Base-by-base conservation (phyloP, 2,797 vertebrate genomes). In the Hybognathus amarus region DNA sequence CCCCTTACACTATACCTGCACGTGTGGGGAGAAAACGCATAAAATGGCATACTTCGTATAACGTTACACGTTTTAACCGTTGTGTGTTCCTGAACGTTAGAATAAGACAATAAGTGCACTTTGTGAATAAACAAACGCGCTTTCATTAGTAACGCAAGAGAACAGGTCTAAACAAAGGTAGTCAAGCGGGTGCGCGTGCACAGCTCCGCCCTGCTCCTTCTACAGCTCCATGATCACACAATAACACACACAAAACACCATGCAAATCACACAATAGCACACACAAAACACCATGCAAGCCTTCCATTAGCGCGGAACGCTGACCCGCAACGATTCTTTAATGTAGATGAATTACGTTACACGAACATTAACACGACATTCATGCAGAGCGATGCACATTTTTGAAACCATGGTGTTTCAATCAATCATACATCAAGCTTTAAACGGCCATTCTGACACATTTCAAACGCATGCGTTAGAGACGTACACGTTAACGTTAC, bases 141-240 rank as follows among this genome's bases (percentile, higher is more conserved):
- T 61, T 91, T 89, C 91, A 81, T 91, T 79, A 52, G 68, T 11
- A 70, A 54, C 52, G 59, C 59, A 66, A 50, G 11, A 79, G 56
- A 73, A 85, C 89, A 87, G 89, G 88, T 85, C 85, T 91, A 89
- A 89, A 95, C 94, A 94, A 94, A 94, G 91, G 83, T 80, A 91
- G 89, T 82, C 83, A 45, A 68, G 82, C 84, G 1, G 45, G 50
- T 59, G 83, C 82, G 82, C 87, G 83, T 81, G 85, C 64, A 30
- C 68, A 64, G 77, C 80, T 77, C 71, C 84, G 52, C 82, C 74
- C 66, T 12, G 66, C 18, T 66, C 17, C 47, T 66, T 42, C 22
- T 42, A 3, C 27, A n/a, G 13, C 47, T 22, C 71, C 6, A 74
- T 8, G 47, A 70, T 17, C n/a, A 17, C 17, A 13, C 13, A 27